These are phyloP conservation scores for Fulmarus glacialis DNA, from an alignment of 2,113 vertebrate genomes.

Conservation along the genomic window DNA sequence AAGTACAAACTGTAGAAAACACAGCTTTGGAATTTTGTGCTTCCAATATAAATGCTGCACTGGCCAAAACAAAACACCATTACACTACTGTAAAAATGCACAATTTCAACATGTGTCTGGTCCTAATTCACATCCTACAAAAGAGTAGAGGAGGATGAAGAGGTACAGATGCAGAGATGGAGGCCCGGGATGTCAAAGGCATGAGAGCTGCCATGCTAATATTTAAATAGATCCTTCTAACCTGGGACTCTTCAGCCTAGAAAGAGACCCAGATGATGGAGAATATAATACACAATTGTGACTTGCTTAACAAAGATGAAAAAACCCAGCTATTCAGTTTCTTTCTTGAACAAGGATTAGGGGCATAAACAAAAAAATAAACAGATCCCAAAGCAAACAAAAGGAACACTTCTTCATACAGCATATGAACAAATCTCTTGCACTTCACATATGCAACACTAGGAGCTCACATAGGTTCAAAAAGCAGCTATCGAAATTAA, in stretches of 20 bases:
- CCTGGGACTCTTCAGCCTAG: background rate
- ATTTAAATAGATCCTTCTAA: background rate
- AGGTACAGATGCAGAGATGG: background rate
- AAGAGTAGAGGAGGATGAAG: background rate
- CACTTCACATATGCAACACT: background rate
- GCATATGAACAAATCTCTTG: background rate
- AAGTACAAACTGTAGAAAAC: background rate
- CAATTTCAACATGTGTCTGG: background rate
- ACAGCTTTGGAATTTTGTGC: background rate
- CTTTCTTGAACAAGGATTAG: background rate
- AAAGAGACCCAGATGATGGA: background rate
- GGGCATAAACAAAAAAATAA: background rate
- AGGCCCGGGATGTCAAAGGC: background rate
- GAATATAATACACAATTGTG: background rate
- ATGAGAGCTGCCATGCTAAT: background rate
- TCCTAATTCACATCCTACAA: background rate
- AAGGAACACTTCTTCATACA: background rate
- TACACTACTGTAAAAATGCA: background rate
- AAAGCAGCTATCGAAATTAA: background rate
- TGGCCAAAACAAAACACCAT: background rate
- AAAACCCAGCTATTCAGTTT: background rate
- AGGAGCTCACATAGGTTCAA: background rate
- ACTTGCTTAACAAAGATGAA: background rate
- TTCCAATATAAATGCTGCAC: background rate
- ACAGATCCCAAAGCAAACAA: background rate